Percentiles rank a stretch among this genome's conserved stretches.
Conservation (phyloP, 2,113 vertebrate genomes). For the Leucoraja erinaceus region DNA sequence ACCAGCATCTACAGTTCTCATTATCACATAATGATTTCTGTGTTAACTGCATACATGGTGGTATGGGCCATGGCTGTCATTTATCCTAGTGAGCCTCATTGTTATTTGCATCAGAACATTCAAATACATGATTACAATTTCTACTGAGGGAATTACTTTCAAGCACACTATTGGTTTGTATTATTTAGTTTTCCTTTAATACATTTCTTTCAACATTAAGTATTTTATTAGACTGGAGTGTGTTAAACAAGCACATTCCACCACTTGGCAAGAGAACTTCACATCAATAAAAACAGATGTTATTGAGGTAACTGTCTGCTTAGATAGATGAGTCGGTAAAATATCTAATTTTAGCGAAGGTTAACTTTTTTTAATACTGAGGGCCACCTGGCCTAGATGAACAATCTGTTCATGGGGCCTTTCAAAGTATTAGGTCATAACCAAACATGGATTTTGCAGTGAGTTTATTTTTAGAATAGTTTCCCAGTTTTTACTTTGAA, state of each 20-base stretch:
- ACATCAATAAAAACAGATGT: neutral
- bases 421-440: neutral
- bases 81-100: neutral
- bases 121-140: neutral
- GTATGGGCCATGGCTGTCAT: neutral
- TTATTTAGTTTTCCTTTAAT: neutral
- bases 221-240: neutral
- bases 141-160: neutral
- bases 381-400: neutral
- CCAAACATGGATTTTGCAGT: neutral
- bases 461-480: neutral
- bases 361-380: neutral
- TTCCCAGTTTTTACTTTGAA: neutral
- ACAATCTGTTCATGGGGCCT: conserved; percentile 1
- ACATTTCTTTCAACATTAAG: neutral
- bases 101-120: neutral
- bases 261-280: neutral
- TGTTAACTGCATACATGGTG: neutral
- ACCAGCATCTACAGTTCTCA: too few species aligned
- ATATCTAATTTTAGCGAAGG: neutral
- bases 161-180: neutral
- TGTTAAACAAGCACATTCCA: neutral
- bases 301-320: neutral
- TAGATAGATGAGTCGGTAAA: conserved; percentile 18
- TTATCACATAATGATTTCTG: neutral